Base-by-base conservation (phyloP, 2,888 invertebrate species). In the Villa cingulata region DNA sequence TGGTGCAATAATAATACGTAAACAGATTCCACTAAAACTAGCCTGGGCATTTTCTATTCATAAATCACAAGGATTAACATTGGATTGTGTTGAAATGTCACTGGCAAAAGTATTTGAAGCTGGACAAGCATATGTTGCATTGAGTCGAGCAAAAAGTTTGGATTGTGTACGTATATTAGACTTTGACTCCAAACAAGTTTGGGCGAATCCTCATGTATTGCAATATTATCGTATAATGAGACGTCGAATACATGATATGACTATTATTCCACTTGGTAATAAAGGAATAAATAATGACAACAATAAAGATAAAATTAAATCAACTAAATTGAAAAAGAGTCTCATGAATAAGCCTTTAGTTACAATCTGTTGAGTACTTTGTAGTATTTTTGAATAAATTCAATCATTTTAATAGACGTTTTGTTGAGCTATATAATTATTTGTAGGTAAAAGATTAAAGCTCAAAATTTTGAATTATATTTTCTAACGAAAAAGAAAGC, bases 31-130 rank as follows among this genome's bases (percentile, higher is more conserved):
- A 0, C 70, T 96, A 1, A 88, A 88, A 62, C 71, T 96, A 17
- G 95, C 95, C 16, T 96, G 95, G 95, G 95, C 95, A 1, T 94
- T 96, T 69, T 95, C 95, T 2, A 95, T 96, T 58, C 96, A 96
- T 65, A 96, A 96, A 70, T 91, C 91, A 48, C 86, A 95, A 75
- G 95, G 95, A 2, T 74, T 95, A 59, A 94, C 95, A 1, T 71
- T 95, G 54, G 94, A 95, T 63, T 92, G 92, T 71, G 92, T 94
- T 1, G 94, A 95, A 71, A 91, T 95, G 83, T 88, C 90, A 7
- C 68, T 95, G 43, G 78, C 82, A 0, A 80, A 86, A 60, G 92
- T 94, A 36, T 96, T 96, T 71, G 94, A 95, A 71, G 85, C 89
- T 34, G 96, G 96, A 0, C 95, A 96, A 70, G 90, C 95, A 0